Conservation (phyloP, 2,888 invertebrate species). For the Apantesis nais region DNA sequence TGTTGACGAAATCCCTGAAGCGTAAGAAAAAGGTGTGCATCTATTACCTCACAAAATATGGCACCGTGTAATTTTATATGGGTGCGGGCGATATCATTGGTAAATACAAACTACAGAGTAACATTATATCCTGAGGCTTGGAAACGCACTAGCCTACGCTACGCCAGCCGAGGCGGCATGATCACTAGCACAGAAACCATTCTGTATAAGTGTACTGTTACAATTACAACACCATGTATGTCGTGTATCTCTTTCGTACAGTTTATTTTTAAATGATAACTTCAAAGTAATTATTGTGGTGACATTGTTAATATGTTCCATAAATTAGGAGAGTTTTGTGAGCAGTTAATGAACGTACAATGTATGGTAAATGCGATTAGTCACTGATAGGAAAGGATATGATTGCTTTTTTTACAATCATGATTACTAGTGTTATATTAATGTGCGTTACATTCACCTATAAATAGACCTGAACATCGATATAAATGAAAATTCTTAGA, state of each 20-base stretch:
- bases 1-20: slow-evolving; percentile 66
- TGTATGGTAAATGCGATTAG: slow-evolving; percentile 14
- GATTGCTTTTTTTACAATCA: slow-evolving; percentile 18
- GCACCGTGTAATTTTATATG: slow-evolving; percentile 76
- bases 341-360: slow-evolving; percentile 11
- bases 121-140: slow-evolving; percentile 66
- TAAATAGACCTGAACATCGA: background rate
- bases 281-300: slow-evolving; percentile 16
- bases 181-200: slow-evolving; percentile 60
- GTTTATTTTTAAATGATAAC: slow-evolving; percentile 13
- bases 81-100: slow-evolving; percentile 76
- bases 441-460: slow-evolving; percentile 2
- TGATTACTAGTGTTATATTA: slow-evolving; percentile 15
- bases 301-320: slow-evolving; percentile 14
- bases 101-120: slow-evolving; percentile 71
- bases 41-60: slow-evolving; percentile 76
- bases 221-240: slow-evolving; percentile 52
- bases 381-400: slow-evolving; percentile 17
- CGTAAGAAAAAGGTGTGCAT: slow-evolving; percentile 71
- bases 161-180: slow-evolving; percentile 57
- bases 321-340: slow-evolving; percentile 15
- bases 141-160: slow-evolving; percentile 57
- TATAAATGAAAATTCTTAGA: background rate
- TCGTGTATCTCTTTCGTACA: slow-evolving; percentile 21
- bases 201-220: slow-evolving; percentile 58